phyloP scores from a whole-genome alignment of 2,888 invertebrate genomes.

The Mystacides longicornis region DNA sequence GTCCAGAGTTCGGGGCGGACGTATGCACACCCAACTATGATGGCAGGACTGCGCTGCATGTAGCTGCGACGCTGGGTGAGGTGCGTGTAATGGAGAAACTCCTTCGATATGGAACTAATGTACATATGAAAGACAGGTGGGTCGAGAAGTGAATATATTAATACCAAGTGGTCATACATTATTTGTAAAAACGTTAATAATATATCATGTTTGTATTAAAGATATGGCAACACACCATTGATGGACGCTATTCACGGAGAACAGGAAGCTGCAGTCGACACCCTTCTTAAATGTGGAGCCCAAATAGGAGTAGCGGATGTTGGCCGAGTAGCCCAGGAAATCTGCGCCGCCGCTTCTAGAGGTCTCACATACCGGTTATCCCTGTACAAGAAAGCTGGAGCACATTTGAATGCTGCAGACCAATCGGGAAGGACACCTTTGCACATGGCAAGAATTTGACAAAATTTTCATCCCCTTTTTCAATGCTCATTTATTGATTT shows the following conservation, averaged over 20 bases:
- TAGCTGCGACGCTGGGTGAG: constrained; percentile 69
- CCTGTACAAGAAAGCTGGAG: constrained; percentile 60
- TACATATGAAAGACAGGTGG: constrained; percentile 66
- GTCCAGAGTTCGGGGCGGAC: constrained; percentile 59
- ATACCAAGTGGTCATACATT: background rate
- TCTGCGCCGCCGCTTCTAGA: constrained; percentile 58
- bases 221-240: constrained; percentile 62
- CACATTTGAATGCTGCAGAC: constrained; percentile 55
- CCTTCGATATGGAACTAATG: constrained; percentile 71
- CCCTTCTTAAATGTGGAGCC: constrained; percentile 68
- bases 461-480: background rate
- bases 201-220: too few relatives aligned
- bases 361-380: constrained; percentile 51
- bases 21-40: constrained; percentile 67
- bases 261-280: constrained; percentile 53
- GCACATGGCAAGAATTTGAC: constrained; percentile 46
- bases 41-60: constrained; percentile 70
- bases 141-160: background rate
- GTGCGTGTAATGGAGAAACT: constrained; percentile 61
- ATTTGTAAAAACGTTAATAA: background rate
- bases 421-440: constrained; percentile 58
- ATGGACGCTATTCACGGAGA: constrained; percentile 62
- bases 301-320: constrained; percentile 55
- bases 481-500: background rate
- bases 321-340: constrained; percentile 55